These are phyloP conservation scores for Benitochromis conjunctus DNA, from an alignment of 2,113 vertebrate species.

Conservation along the genomic window DNA sequence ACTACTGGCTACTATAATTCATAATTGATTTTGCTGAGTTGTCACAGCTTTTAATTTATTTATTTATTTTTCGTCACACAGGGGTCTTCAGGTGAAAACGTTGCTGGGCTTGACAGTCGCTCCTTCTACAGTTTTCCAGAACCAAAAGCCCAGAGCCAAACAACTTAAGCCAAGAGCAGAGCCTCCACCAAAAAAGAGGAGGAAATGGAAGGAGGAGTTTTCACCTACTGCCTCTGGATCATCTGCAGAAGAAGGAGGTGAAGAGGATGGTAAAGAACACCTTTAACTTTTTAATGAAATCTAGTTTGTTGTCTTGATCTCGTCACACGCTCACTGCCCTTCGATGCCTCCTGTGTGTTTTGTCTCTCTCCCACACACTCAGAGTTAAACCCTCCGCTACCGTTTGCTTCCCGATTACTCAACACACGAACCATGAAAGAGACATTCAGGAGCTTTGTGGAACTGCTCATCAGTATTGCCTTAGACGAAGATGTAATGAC, in stretches of 20 bases:
- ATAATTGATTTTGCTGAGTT: neutral
- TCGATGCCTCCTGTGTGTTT: neutral
- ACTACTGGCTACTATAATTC: neutral
- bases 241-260: conserved; percentile 83
- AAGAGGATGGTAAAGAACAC: conserved; percentile 80
- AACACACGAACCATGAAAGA: conserved; percentile 98
- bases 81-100: conserved; percentile 73
- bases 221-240: conserved; percentile 83
- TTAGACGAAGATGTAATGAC: conserved; percentile 89
- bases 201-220: conserved; percentile 95
- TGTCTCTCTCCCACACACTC: neutral
- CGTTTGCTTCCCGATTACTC: conserved; percentile 84
- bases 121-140: conserved; percentile 61
- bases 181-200: conserved; percentile 96
- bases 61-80: conserved; percentile 12
- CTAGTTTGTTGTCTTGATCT: neutral
- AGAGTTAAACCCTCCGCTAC: conserved; percentile 83
- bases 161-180: conserved; percentile 87
- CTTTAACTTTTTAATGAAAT: neutral
- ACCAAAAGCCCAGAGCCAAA: conserved; percentile 86
- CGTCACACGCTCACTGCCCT: neutral
- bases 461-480: conserved; percentile 89
- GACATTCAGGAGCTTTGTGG: conserved; percentile 94
- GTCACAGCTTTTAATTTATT: neutral
- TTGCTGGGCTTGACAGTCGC: conserved; percentile 64